phyloP scores from a whole-genome alignment of 2,888 invertebrate genomes.

The Patella pellucida region DNA sequence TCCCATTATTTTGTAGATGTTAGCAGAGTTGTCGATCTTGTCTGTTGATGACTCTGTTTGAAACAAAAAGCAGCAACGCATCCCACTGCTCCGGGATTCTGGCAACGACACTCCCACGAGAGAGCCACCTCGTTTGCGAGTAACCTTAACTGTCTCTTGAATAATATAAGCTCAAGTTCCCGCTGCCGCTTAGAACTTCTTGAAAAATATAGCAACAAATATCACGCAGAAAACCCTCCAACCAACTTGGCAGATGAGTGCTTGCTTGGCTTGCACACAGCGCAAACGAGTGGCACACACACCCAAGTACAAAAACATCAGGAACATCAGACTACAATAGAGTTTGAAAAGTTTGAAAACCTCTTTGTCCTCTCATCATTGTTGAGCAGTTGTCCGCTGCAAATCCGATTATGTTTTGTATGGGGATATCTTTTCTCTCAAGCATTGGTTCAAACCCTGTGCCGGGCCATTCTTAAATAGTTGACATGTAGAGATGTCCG shows the following conservation, averaged over 20 bases:
- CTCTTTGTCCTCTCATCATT: constrained; percentile 11
- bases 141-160: constrained; percentile 11
- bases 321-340: constrained; percentile 8
- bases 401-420: constrained; percentile 12
- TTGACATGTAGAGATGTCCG: constrained; percentile 14
- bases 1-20: constrained; percentile 1
- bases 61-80: constrained; percentile 10
- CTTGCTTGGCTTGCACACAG: constrained; percentile 17
- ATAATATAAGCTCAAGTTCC: constrained; percentile 15
- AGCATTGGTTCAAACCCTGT: background rate
- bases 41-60: constrained; percentile 4
- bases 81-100: constrained; percentile 16
- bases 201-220: constrained; percentile 21
- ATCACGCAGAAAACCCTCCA: constrained; percentile 13
- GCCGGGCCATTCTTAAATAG: constrained; percentile 9
- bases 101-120: background rate
- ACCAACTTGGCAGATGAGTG: constrained; percentile 5
- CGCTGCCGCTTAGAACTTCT: constrained; percentile 2
- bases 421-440: constrained; percentile 2
- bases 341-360: constrained; percentile 12
- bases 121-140: constrained; percentile 17
- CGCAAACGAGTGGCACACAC: constrained; percentile 18
- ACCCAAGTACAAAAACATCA: constrained; percentile 15
- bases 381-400: constrained; percentile 13
- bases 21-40: constrained; percentile 11